phyloP scores from a whole-genome alignment of 2,797 vertebrate species.

The Florisuga fusca region DNA sequence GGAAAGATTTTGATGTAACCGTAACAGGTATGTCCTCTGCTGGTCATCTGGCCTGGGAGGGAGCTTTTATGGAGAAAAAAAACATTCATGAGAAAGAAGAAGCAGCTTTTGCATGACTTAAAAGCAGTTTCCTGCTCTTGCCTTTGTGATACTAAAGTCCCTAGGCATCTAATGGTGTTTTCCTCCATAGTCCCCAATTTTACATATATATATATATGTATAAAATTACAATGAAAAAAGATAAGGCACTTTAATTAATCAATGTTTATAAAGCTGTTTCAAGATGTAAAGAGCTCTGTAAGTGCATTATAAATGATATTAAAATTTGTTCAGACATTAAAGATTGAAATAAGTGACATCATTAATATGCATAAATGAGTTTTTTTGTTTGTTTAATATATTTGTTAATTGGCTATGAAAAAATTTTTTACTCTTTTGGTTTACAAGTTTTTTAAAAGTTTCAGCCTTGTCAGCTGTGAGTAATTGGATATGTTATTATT shows the following conservation, averaged over 20 bases:
- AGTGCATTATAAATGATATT: slow-evolving; percentile 38
- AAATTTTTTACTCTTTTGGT: background rate
- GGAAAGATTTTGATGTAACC: background rate
- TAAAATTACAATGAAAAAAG: background rate
- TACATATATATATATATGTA: background rate
- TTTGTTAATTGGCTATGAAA: background rate
- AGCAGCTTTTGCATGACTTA: background rate
- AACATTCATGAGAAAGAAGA: background rate
- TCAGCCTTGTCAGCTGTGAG: background rate
- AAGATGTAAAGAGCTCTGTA: slow-evolving; percentile 25
- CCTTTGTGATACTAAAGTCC: background rate
- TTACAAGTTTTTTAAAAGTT: background rate
- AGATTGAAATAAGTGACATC: background rate
- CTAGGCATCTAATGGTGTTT: background rate
- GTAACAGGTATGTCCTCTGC: background rate
- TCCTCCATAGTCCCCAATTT: background rate
- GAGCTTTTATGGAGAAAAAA: background rate
- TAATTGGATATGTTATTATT: background rate
- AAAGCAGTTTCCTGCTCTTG: background rate
- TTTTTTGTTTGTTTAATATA: background rate
- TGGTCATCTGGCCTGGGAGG: background rate
- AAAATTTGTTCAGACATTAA: slow-evolving; percentile 38
- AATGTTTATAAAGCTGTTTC: slow-evolving; percentile 16
- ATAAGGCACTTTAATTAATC: slow-evolving; percentile 5
- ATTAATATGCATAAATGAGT: background rate